These are phyloP conservation scores for Elaphurus davidianus DNA, from an alignment of 2,113 vertebrate genomes.

Conservation along the genomic window DNA sequence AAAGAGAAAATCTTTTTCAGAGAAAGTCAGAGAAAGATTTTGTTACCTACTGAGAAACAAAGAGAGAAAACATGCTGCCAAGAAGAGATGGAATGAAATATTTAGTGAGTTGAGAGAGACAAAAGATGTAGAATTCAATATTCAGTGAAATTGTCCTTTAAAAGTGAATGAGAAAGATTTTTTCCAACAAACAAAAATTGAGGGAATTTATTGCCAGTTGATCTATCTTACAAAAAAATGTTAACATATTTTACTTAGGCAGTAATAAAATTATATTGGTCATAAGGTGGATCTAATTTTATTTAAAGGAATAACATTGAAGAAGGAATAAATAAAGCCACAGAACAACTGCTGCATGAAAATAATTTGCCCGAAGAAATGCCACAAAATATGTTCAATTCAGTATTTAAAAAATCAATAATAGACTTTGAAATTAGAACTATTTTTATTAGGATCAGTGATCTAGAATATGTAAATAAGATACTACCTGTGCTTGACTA, in stretches of 20 bases:
- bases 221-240: neutral
- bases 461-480: neutral
- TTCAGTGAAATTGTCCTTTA: neutral
- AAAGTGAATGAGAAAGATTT: neutral
- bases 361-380: neutral
- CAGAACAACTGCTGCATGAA: neutral
- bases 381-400: neutral
- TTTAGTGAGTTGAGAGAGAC: neutral
- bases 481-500: neutral
- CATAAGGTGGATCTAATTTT: neutral
- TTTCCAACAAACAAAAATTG: neutral
- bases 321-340: neutral
- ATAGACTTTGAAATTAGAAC: neutral
- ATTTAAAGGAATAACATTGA: neutral
- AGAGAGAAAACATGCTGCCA: neutral
- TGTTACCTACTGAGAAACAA: neutral
- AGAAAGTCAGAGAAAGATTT: neutral
- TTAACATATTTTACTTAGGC: neutral
- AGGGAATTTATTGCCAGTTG: neutral
- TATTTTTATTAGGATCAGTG: neutral
- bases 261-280: neutral
- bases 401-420: neutral
- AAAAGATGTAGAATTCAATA: neutral
- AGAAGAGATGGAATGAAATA: neutral
- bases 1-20: neutral